Evolutionary conservation across 2,113 vertebrate genomes (phyloP), one percentile per base, ranked within the genome.

Genomic region (Epinephelus lanceolatus): DNA sequence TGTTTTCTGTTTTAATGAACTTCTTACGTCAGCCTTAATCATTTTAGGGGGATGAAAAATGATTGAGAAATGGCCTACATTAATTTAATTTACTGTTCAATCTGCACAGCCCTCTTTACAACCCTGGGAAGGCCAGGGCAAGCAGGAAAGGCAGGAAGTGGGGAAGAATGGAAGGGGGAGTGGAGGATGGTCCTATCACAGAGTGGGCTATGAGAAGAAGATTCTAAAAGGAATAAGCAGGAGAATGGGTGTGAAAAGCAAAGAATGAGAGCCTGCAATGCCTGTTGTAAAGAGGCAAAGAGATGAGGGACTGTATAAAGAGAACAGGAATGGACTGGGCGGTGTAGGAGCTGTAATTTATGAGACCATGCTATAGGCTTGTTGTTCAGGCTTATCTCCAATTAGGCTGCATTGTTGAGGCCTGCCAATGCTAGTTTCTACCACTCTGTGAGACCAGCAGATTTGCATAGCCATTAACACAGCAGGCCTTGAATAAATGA

Each of bases 1-100:
- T 97, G 96, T 97, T 99, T 98, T 97, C 92, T 86, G 84, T 97
- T 99, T 97, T 97, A 98, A 98, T 97, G 96, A 98, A 96, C 96
- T 95, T 97, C 96, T 97, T 97, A 96, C 94, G 96, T 96, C 94
- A 96, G 94, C 94, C 96, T 97, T 96, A 97, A 97, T 97, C 94
- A 97, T 97, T 96, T 96, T 96, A 96, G 93, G 88, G 94, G 94
- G 94, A 96, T 96, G 95, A 97, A 96, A 96, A 97, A 97, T 96
- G 91, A 96, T 95, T 96, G 95, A 96, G 94, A 95, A 97, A 97
- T 95, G 95, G 94, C 95, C 94, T 94, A 95, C 94, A 96, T 97
- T 96, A 96, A 96, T 98, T 97, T 95, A 94, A 95, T 96, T 97
- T 97, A 96, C 95, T 96, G 93, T 96, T 96, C 95, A 94, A 90